Conservation (phyloP, 1,140 invertebrate species). For the Eupeodes corollae region DNA sequence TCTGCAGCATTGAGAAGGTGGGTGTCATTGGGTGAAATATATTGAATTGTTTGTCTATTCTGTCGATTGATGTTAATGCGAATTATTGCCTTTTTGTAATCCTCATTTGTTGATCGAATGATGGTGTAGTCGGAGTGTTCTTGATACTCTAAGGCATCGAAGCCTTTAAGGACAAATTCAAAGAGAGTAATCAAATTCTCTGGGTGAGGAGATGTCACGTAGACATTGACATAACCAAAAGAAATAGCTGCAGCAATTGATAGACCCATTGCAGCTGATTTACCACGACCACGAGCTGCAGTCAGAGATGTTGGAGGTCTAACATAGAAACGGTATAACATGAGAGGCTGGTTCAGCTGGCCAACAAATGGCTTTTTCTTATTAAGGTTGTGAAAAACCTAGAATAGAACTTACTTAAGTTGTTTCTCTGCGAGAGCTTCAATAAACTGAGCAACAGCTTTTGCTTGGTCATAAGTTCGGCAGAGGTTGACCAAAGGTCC, state of each 20-base stretch:
- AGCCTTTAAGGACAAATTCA: slow-evolving; percentile 94
- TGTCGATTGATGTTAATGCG: slow-evolving; percentile 83
- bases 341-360: no score
- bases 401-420: slow-evolving; percentile 39
- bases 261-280: slow-evolving; percentile 95
- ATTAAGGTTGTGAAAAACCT: not conserved
- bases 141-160: slow-evolving; percentile 90
- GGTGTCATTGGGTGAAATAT: slow-evolving; percentile 88
- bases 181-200: slow-evolving; percentile 98
- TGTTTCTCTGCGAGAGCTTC: slow-evolving; percentile 90
- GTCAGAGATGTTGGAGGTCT: slow-evolving; percentile 89
- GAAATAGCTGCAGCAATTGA: slow-evolving; percentile 76
- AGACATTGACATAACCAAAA: slow-evolving; percentile 94
- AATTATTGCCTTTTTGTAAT: slow-evolving; percentile 94
- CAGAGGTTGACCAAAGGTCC: slow-evolving; percentile 83
- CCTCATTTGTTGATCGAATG: slow-evolving; percentile 90
- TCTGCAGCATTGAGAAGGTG: slow-evolving; percentile 84
- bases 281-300: slow-evolving; percentile 91
- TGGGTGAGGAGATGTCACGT: slow-evolving; percentile 94
- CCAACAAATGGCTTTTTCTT: not conserved
- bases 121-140: slow-evolving; percentile 95
- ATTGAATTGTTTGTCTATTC: slow-evolving; percentile 96
- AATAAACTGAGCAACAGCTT: slow-evolving; percentile 86
- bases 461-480: slow-evolving; percentile 88
- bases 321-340: no score